Evolutionary conservation across 1,140 invertebrate species (phyloP), one percentile per base, ranked within the genome.

Genomic region (Hirudo medicinalis): DNA sequence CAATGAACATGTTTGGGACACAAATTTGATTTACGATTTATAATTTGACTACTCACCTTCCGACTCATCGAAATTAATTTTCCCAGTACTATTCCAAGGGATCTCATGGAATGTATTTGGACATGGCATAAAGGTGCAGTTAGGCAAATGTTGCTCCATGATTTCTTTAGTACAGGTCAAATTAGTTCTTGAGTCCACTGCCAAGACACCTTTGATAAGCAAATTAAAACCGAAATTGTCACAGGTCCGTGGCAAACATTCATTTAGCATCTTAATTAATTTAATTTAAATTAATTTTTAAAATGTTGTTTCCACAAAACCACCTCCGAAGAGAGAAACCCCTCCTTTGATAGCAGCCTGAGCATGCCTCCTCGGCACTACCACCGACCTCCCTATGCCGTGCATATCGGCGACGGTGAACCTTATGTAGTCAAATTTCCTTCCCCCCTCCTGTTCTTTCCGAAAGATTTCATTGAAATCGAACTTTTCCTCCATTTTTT

Each of bases 401-500:
- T 72, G 40, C n/a, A 72, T 57, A 54, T 72, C 72, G 20, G 67
- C 53, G 43, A 72, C 20, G 4, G 49, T 70, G 36, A 72, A 72
- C 27, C 72, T 60, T 11, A 72, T 32, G 32, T 67, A 72, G 54
- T 72, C 72, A n/a, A 72, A 70, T 11, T 32, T 20, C 29, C 22
- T 29, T 0, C 57, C 57, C 1, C 57, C 57, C 1, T 25, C 29
- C 19, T 32, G 3, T 63, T 32, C 29, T 20, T 63, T 32, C 19
- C 29, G 3, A 0, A 15, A 11, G 22, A 63, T 25, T 63, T 63
- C 57, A 25, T 63, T 63, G 11, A 63, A 63, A 63, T 63, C 57
- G 29, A 63, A 63, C 19, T 63, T 63, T n/a, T 63, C 57, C 6
- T 63, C 57, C 6, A 49, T 49, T 49, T 49, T 40, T 49, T 8